A percentile compares a stretch with the other conserved stretches of the same genome.
phyloP scores from a whole-genome alignment of 1,140 invertebrate species.

The Pachypsylla venusta region DNA sequence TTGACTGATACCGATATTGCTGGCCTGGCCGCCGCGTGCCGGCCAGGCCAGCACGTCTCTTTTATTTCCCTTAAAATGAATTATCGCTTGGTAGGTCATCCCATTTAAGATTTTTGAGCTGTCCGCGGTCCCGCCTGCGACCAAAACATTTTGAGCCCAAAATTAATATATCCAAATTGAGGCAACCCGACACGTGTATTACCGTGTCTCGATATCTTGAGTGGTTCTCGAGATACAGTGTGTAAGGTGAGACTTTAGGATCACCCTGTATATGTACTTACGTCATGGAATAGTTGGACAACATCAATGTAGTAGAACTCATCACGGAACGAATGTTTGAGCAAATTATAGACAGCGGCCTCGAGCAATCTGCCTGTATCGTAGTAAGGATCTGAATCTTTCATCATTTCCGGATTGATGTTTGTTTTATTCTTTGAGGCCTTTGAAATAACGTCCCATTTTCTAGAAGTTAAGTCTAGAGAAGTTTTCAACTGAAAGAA shows the following conservation, averaged over 20 bases:
- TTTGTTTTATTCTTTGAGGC: conserved; percentile 57
- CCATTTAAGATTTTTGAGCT: too few species aligned
- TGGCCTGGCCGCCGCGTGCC: too few species aligned
- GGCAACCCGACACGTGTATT: too few species aligned
- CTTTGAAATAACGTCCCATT: conserved; percentile 80
- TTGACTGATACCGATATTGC: too few species aligned
- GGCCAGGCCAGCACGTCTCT: too few species aligned
- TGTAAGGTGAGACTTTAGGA: not conserved
- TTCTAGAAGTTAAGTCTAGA: conserved; percentile 45
- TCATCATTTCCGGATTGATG: conserved; percentile 79
- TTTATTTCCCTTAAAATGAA: too few species aligned
- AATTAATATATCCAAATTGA: too few species aligned
- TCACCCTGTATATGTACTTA: conserved; percentile 30
- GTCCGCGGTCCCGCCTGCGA: too few species aligned
- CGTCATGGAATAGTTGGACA: conserved; percentile 71
- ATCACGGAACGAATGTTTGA: conserved; percentile 58
- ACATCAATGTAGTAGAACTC: conserved; percentile 63
- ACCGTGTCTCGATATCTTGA: too few species aligned
- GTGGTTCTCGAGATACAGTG: too few species aligned
- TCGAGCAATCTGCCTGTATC: conserved; percentile 77
- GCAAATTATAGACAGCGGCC: conserved; percentile 52
- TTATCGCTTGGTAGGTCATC: too few species aligned
- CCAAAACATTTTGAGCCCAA: too few species aligned
- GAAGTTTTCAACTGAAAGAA: conserved; percentile 61
- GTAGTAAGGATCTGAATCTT: conserved; percentile 54